Base-by-base conservation (phyloP, 1,140 invertebrate genomes). In the Schlechtendalia chinensis region DNA sequence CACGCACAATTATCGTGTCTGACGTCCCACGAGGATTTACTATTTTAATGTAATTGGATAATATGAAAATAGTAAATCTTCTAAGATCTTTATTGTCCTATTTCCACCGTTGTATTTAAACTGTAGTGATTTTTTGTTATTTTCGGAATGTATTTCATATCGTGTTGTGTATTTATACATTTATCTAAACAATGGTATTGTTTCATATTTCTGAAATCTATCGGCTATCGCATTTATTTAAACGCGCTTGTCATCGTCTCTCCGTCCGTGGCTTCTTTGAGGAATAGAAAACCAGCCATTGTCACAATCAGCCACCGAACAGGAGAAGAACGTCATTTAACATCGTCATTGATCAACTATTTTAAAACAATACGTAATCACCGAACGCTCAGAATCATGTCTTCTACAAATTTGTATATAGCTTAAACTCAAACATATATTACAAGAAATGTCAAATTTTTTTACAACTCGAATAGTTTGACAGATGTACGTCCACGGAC, bases 241-340 rank as follows among this genome's bases (percentile, higher is more conserved):
- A 71, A 11, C 22, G 24, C 47, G 50, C 53, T 71, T 71, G 47
- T 50, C 65, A 69, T 24, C 14, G 65, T 69, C 65, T 24, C 16
- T 6, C 22, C n/a, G 19, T 69, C 14, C 6, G 22, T 1, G 65
- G 24, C 65, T n/a, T 17, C 45, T 69, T 6, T 6, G 11, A 1
- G 22, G 24, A 50, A 53, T 50, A 50, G 67, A 71, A 71, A 71
- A 71, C 50, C 67, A 29, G 22, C 17, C 6, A 24, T 24, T 53
- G 67, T 53, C 47, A 71, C 47, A 19, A 71, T 53, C 24, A 53
- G 47, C 47, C 22, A 12, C 2, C 45, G 6, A 22, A 3, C 22
- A 10, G 24, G 24, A 53, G 6, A 29, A 71, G 4, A 53, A 50
- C n/a, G 22, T 11, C 22, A 29, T 61, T 29, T 29, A 29, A 45